Evolutionary conservation across 2,113 vertebrate genomes (phyloP).

Genomic region (Cyprinodon variegatus): DNA sequence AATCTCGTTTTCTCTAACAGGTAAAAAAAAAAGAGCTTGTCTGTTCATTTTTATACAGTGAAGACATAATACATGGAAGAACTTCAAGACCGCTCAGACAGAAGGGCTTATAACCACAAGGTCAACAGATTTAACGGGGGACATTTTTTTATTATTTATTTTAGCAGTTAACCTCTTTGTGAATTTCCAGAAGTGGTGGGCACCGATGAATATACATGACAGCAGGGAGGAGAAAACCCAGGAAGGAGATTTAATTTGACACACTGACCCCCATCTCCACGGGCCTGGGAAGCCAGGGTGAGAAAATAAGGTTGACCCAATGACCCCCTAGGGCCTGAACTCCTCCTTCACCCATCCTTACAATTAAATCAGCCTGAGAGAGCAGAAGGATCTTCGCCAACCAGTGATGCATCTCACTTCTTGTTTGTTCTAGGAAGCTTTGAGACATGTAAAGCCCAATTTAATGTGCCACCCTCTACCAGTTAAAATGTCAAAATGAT

Average conservation of each 20-base stretch:
- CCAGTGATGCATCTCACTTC: slow-evolving; percentile 32
- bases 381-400: slow-evolving; percentile 48
- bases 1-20: slow-evolving; percentile 7
- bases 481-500: slow-evolving; percentile 62
- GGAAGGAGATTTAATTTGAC: slow-evolving; percentile 86
- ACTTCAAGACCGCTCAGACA: slow-evolving; percentile 58
- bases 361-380: slow-evolving; percentile 83
- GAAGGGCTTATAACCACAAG: slow-evolving; percentile 77
- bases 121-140: slow-evolving; percentile 81
- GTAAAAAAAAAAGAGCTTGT: slow-evolving; percentile 8
- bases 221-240: slow-evolving; percentile 70
- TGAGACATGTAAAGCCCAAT: slow-evolving; percentile 29
- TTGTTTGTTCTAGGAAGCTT: slow-evolving; percentile 54
- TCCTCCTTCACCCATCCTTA: slow-evolving; percentile 78
- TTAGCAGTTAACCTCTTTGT: slow-evolving; percentile 84
- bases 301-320: slow-evolving; percentile 84
- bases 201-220: slow-evolving; percentile 86
- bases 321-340: slow-evolving; percentile 77
- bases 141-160: slow-evolving; percentile 84
- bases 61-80: slow-evolving; percentile 44
- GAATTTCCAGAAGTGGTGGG: slow-evolving; percentile 81
- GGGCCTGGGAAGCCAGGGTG: slow-evolving; percentile 76
- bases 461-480: slow-evolving; percentile 23
- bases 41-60: slow-evolving; percentile 48
- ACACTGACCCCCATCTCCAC: slow-evolving; percentile 81